Conservation (phyloP, 2,888 invertebrate species). For the Dolomedes plantarius region DNA sequence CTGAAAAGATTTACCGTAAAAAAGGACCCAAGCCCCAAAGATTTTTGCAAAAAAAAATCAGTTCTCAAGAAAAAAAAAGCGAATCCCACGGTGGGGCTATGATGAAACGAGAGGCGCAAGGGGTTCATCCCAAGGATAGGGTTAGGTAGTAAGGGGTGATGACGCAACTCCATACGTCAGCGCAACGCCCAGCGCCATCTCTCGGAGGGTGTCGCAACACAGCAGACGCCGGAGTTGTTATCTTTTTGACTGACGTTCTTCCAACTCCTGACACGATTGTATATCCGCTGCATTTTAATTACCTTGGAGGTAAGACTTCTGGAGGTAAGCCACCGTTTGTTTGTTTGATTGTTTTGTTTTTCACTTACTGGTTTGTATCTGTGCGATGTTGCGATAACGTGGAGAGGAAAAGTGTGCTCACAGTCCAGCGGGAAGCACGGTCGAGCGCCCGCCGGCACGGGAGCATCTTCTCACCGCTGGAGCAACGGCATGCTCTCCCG, state of each 20-base stretch:
- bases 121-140: constrained; percentile 5
- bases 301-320: background rate
- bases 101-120: background rate
- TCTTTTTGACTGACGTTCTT: constrained; percentile 11
- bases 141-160: constrained; percentile 8
- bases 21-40: background rate
- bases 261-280: background rate
- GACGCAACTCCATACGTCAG: background rate
- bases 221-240: background rate
- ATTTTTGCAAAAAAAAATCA: background rate
- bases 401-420: background rate
- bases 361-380: background rate
- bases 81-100: background rate
- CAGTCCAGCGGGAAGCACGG: background rate
- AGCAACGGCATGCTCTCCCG: background rate
- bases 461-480: background rate
- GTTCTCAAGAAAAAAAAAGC: background rate
- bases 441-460: background rate
- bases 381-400: background rate
- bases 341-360: constrained; percentile 4
- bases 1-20: background rate
- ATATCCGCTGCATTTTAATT: background rate
- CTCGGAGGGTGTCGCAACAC: background rate
- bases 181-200: background rate
- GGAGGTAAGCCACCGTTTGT: constrained; percentile 2